Base-by-base conservation (phyloP, 2,113 vertebrate species). In the Catharus minimus region DNA sequence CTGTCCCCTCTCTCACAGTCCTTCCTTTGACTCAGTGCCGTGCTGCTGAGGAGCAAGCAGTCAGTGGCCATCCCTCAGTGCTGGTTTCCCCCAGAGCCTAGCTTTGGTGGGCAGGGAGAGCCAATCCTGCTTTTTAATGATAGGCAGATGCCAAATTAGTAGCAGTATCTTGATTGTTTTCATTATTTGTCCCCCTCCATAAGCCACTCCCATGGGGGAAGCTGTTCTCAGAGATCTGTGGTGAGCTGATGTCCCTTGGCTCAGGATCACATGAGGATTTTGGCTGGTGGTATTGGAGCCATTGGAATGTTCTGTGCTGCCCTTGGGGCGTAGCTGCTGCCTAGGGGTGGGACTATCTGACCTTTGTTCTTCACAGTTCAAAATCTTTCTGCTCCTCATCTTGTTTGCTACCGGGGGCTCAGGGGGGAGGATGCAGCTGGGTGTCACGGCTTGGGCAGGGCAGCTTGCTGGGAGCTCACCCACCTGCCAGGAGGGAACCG, bases 41-140 rank as follows among this genome's bases (percentile, higher is more conserved):
- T 0, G 0, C 21, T 60, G 73, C 61, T 2, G 14, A 65, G 66
- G 30, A 56, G 41, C 16, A 11, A 10, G 19, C 36, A 5, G n/a
- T 0, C 36, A 5, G 41, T 0, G 0, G 4, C 53, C 1, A 0
- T 22, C 50, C 55, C 46, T 64, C 2, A 2, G 32, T 38, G 57
- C 41, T 38, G 27, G 4, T 38, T 68, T 55, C 8, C 43, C 39
- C 10, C 4, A 3, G 32, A 55, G 61, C 43, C 56, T 32, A 30
- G 62, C 30, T 4, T 1, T 65, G 44, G 10, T 2, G 2, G 17
- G 28, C 57, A 52, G 50, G 55, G 50, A 32, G 22, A 44, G 27
- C 11, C 6, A 60, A 24, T 50, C 39, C 39, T 28, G 5, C 23
- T 66, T 58, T 91, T 47, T 47, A 62, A 88, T 36, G 5, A 77